phyloP scores from a whole-genome alignment of 2,888 invertebrate genomes.

The Enchytraeus crypticus region DNA sequence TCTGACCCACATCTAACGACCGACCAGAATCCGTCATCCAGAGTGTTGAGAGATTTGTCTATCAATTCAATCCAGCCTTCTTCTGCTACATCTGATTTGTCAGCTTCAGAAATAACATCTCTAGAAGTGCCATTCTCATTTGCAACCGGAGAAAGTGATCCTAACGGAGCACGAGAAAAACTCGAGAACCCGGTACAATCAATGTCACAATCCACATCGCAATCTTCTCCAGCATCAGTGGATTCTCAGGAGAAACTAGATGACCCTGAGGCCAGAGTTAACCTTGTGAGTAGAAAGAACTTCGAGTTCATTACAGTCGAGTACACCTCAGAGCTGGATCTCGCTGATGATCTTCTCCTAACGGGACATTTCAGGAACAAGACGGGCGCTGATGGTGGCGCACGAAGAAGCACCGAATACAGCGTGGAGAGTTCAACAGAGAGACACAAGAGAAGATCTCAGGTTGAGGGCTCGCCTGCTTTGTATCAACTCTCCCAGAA shows the following conservation, averaged over 20 bases:
- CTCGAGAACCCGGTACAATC: too few species aligned
- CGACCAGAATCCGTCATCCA: too few species aligned
- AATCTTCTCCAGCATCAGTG: conserved; percentile 6
- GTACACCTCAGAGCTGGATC: conserved; percentile 22
- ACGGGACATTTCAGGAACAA: conserved; percentile 28
- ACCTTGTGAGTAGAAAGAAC: conserved; percentile 2
- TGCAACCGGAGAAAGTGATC: not conserved
- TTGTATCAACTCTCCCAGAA: conserved; percentile 16
- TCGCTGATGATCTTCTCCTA: conserved; percentile 36
- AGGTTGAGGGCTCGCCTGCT: not conserved
- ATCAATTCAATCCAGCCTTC: too few species aligned
- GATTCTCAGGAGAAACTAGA: too few species aligned
- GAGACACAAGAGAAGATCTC: not conserved
- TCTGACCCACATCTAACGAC: not conserved
- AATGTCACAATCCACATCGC: too few species aligned
- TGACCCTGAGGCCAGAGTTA: too few species aligned
- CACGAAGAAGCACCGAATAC: not conserved
- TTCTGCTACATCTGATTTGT: too few species aligned
- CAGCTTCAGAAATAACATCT: too few species aligned
- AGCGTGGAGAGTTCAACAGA: not conserved
- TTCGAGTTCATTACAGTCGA: conserved; percentile 31
- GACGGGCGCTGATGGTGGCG: not conserved
- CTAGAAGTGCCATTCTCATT: too few species aligned
- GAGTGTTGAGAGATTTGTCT: too few species aligned
- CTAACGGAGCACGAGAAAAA: too few species aligned